phyloP scores from a whole-genome alignment of 2,888 invertebrate species.

The Furcula furcula region DNA sequence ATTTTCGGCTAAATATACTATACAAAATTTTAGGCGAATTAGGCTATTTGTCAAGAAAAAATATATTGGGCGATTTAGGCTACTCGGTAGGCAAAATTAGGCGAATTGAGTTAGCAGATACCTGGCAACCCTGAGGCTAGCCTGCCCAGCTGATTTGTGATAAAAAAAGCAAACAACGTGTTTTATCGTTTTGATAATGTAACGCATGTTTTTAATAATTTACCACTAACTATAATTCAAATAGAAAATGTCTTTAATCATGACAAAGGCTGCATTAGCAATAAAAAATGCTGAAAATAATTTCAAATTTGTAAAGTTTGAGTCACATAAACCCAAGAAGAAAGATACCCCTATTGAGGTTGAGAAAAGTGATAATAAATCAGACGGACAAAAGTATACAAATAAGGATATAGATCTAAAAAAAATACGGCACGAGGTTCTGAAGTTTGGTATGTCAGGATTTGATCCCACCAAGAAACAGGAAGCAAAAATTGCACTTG shows the following conservation, averaged over 20 bases:
- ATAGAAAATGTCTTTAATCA: constrained; percentile 60
- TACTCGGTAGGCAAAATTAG: no score
- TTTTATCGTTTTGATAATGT: not conserved
- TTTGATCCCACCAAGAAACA: constrained; percentile 86
- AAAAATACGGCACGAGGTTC: constrained; percentile 89
- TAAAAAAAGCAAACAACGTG: not conserved
- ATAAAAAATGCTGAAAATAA: constrained; percentile 63
- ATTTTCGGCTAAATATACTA: no score
- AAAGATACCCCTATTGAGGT: constrained; percentile 33
- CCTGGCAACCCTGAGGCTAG: no score
- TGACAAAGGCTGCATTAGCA: constrained; percentile 77
- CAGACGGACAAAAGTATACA: constrained; percentile 20
- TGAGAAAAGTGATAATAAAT: constrained; percentile 23
- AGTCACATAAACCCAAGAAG: constrained; percentile 77
- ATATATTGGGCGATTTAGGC: no score
- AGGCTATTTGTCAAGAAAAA: no score
- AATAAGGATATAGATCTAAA: constrained; percentile 86
- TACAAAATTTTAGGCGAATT: no score
- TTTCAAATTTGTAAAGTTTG: constrained; percentile 73
- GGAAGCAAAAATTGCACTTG: constrained; percentile 89
- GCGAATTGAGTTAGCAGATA: no score
- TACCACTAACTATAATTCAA: no score
- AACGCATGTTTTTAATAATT: no score
- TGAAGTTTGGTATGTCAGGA: constrained; percentile 92
- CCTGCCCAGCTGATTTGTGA: no score